Base-by-base conservation (phyloP, 2,888 invertebrate species). In the Dexiosoma caninum region DNA sequence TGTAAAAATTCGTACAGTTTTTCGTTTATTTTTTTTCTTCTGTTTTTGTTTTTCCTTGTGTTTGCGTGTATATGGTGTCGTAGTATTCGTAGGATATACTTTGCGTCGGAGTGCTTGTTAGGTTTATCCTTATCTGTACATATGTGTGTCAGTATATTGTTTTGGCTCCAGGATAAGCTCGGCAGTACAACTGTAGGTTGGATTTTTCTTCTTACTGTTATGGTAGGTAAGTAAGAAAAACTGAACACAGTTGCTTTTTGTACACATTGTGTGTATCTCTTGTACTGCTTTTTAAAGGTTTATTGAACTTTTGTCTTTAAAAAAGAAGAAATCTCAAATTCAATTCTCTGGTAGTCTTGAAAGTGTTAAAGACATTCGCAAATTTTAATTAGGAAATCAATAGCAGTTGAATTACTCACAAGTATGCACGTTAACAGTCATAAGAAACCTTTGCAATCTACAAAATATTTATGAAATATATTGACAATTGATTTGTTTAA, bases 191-290 rank as follows among this genome's bases (percentile, higher is more conserved):
- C 19, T 40, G 49, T 21, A 53, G 60, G 49, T 21, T 67, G 42
- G 72, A 60, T 71, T 76, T 59, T 55, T 46, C 32, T 46, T 51
- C 57, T 69, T 64, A 12, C 51, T 53, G 77, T 81, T 81, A 74
- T 77, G 77, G 81, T 77, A 81, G 81, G 77, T 81, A 81, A 74
- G 81, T 69, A 57, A 76, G 10, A 8, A 21, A 12, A n/a, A n/a
- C 35, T 44, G 2, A 53, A 10, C 37, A 35, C 19, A 51, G 62
- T 53, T 14, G 16, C 27, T 12, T 46, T 57, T n/a, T n/a, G n/a
- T 77, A 55, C 16, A 16, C 46, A 49, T 30, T 70, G 40, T 51
- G 27, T 74, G 30, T 46, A 27, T 57, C 23, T 40, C 21, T 32
- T n/a, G 16, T 51, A 5, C 32, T 40, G 37, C 64, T 42, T 70